These are phyloP conservation scores for Psittacula derbiana DNA, from an alignment of 2,797 vertebrate genomes.

Conservation along the genomic window DNA sequence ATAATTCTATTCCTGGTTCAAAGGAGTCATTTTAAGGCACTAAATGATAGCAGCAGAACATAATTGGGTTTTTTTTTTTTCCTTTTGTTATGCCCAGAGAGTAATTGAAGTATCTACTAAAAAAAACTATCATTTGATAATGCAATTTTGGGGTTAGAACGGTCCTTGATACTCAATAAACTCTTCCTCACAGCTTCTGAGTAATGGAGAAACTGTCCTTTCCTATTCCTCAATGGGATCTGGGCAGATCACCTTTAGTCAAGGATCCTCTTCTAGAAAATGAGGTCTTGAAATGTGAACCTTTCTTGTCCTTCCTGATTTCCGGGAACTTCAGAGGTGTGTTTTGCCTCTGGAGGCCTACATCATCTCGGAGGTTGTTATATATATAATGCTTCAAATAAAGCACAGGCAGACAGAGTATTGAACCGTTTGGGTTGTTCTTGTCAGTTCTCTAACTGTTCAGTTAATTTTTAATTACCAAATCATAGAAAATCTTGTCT, in stretches of 20 bases:
- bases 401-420: not conserved
- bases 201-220: not conserved
- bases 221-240: not conserved
- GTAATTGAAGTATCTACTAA: not conserved
- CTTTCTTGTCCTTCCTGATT: not conserved
- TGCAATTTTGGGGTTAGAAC: not conserved
- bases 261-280: not conserved
- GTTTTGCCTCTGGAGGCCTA: not conserved
- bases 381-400: not conserved
- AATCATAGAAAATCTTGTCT: not conserved
- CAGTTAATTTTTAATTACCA: not conserved
- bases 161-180: not conserved
- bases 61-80: accelerated
- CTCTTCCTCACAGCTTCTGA: not conserved
- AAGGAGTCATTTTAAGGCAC: not conserved
- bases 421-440: not conserved
- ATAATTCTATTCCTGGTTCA: not conserved
- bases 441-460: not conserved
- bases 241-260: not conserved
- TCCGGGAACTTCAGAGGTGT: not conserved
- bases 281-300: not conserved
- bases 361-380: not conserved
- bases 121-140: not conserved
- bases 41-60: not conserved
- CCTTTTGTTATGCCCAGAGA: not conserved